Percentiles rank a stretch among this genome's conserved stretches.
Conservation (phyloP, 2,113 vertebrate genomes). For the Phalacrocorax carbo region DNA sequence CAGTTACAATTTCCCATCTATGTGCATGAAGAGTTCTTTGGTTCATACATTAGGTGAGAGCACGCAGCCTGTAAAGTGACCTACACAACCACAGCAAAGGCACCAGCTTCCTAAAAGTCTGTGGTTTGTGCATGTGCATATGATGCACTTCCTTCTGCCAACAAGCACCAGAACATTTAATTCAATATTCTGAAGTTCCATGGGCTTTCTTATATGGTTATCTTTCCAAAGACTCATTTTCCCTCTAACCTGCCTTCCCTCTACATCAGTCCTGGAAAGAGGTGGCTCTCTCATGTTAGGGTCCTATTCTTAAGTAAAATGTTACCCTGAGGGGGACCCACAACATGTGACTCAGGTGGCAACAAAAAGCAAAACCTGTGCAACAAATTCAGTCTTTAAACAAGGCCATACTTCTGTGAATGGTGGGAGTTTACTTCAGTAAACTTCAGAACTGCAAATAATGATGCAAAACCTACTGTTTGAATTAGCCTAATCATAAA, state of each 20-base stretch:
- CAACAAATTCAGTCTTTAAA: background rate
- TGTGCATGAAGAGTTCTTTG: background rate
- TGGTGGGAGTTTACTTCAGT: background rate
- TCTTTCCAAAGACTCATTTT: background rate
- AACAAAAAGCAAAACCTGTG: background rate
- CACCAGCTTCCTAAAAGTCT: background rate
- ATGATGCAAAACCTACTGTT: background rate
- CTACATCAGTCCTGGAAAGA: background rate
- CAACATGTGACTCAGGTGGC: background rate
- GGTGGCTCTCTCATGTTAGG: background rate
- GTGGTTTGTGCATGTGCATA: rapidly evolving
- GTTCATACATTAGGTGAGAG: rapidly evolving
- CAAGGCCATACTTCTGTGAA: background rate
- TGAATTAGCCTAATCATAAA: background rate
- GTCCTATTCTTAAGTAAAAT: background rate
- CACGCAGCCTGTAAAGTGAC: background rate
- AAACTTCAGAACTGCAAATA: background rate
- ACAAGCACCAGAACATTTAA: background rate
- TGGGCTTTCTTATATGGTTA: background rate
- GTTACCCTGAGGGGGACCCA: no score
- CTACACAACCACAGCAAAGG: background rate
- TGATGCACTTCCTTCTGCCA: background rate
- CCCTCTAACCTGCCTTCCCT: background rate
- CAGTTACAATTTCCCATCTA: rapidly evolving
- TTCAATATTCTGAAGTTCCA: background rate